Percentiles rank a stretch among this genome's conserved stretches.
These are phyloP conservation scores for Drosophila sordidapex DNA, from an alignment of 2,888 invertebrate genomes.

Conservation along the genomic window DNA sequence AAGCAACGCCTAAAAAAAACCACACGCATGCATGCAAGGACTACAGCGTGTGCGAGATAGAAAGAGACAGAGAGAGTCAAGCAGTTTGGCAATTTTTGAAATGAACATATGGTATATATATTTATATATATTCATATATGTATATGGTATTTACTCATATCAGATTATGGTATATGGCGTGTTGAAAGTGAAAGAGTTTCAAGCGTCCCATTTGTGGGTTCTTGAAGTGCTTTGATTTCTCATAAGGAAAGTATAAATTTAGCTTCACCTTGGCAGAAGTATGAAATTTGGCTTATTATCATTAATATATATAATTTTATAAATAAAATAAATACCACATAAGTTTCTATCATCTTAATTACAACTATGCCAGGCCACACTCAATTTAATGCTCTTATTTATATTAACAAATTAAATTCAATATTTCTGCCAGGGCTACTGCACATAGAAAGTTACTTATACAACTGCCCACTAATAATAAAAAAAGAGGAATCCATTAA, in stretches of 20 bases:
- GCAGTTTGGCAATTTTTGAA: slow-evolving; percentile 34
- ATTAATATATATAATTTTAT: not conserved
- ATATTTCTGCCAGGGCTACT: not conserved
- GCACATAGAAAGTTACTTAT: slow-evolving; percentile 7
- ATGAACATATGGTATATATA: slow-evolving; percentile 35
- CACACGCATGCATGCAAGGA: slow-evolving; percentile 41
- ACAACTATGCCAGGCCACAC: not conserved
- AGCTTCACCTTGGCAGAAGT: not conserved
- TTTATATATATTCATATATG: not conserved
- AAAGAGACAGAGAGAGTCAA: not conserved
- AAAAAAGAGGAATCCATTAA: slow-evolving; percentile 11
- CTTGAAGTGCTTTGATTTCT: not conserved
- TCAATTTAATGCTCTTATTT: not conserved
- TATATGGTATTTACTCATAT: slow-evolving; percentile 5
- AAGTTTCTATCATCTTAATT: not conserved
- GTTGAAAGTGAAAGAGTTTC: slow-evolving; percentile 25
- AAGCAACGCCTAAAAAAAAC: slow-evolving; percentile 8
- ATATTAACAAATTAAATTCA: not conserved
- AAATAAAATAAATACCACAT: not conserved
- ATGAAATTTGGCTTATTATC: not conserved
- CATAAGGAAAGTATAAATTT: not conserved
- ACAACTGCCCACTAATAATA: not conserved
- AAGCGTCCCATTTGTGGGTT: not conserved
- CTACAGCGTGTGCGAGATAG: not conserved
- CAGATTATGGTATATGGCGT: slow-evolving; percentile 26